phyloP scores from a whole-genome alignment of 2,888 invertebrate species.

The Diaphora mendica region DNA sequence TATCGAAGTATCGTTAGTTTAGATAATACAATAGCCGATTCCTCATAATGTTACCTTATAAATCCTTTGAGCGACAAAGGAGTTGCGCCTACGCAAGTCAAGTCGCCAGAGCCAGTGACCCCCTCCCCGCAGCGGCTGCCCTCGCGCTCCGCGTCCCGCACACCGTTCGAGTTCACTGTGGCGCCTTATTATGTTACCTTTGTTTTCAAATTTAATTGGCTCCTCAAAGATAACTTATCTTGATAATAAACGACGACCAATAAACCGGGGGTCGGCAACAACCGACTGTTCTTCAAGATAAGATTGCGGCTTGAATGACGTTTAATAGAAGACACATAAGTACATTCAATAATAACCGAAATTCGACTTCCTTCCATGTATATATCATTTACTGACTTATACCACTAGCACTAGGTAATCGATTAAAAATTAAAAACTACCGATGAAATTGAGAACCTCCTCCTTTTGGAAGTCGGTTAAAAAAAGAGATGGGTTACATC shows the following conservation, averaged over 20 bases:
- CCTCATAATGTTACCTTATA: constrained; percentile 64
- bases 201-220: constrained; percentile 87
- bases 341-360: constrained; percentile 4
- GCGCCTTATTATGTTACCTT: constrained; percentile 86
- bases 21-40: constrained; percentile 60
- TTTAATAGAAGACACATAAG: constrained; percentile 65
- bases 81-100: constrained; percentile 80
- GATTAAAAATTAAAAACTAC: too few relatives aligned
- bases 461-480: too few relatives aligned
- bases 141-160: constrained; percentile 38
- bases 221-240: constrained; percentile 85
- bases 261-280: constrained; percentile 82
- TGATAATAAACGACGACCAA: constrained; percentile 86
- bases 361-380: not conserved
- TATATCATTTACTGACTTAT: not conserved
- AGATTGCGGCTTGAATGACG: constrained; percentile 75
- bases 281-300: constrained; percentile 78
- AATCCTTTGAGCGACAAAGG: constrained; percentile 78
- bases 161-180: constrained; percentile 66
- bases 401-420: not conserved
- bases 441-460: too few relatives aligned
- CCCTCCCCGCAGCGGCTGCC: constrained; percentile 54
- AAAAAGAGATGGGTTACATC: too few relatives aligned
- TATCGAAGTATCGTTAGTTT: constrained; percentile 34
- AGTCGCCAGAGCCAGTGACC: constrained; percentile 66